Evolutionary conservation across 2,888 invertebrate genomes (phyloP).

Genomic region (Epicampocera succincta): DNA sequence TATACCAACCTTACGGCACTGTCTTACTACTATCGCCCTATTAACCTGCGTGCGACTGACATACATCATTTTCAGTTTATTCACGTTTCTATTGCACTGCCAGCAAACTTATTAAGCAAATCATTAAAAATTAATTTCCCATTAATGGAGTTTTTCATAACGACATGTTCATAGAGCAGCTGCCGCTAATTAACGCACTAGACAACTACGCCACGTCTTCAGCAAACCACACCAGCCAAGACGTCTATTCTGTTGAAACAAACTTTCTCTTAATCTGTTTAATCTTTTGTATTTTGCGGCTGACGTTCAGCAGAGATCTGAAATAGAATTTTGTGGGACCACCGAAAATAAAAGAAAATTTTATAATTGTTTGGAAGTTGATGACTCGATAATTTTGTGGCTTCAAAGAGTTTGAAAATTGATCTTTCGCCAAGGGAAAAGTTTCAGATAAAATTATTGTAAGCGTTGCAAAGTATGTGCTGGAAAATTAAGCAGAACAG

Average conservation of each 20-base stretch:
- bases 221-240: background rate
- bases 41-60: no score
- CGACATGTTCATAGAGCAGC: constrained; percentile 46
- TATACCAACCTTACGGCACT: no score
- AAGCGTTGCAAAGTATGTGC: background rate
- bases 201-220: background rate
- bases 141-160: constrained; percentile 34
- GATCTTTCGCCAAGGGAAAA: background rate
- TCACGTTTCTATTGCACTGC: no score
- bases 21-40: no score
- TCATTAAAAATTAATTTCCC: constrained; percentile 2
- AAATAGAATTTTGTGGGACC: constrained; percentile 48
- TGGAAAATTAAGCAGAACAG: background rate
- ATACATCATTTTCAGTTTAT: no score
- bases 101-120: no score
- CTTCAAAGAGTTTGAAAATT: constrained; percentile 19
- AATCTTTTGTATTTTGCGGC: constrained; percentile 5
- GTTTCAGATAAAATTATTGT: background rate
- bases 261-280: constrained; percentile 30
- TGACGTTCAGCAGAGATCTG: no score
- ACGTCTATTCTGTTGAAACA: background rate
- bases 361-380: no score
- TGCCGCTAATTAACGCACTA: constrained; percentile 51
- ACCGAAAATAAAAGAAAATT: background rate
- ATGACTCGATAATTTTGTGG: constrained; percentile 7